Percentiles rank a stretch among this genome's conserved stretches.
Evolutionary conservation across 1,140 invertebrate genomes (phyloP).

Genomic region (Manduca sexta): DNA sequence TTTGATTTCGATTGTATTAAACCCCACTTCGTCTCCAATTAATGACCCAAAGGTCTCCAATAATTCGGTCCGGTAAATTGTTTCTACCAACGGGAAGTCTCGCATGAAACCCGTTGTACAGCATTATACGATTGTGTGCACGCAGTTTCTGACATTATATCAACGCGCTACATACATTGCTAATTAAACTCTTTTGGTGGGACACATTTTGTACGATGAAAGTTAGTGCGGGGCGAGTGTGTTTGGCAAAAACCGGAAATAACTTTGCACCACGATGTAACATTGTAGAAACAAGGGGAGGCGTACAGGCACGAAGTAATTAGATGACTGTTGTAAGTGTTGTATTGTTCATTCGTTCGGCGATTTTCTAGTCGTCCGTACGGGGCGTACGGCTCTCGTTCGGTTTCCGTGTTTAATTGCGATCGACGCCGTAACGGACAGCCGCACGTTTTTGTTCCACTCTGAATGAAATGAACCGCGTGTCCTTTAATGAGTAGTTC

Average conservation of each 20-base stretch:
- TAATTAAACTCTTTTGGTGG: too few relatives aligned
- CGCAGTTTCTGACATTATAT: too few relatives aligned
- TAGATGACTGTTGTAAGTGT: slow-evolving; percentile 43
- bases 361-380: slow-evolving; percentile 58
- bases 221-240: background rate
- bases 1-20: slow-evolving; percentile 69
- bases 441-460: slow-evolving; percentile 54
- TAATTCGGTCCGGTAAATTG: slow-evolving; percentile 17
- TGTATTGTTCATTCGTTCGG: slow-evolving; percentile 59
- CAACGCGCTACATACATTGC: too few relatives aligned
- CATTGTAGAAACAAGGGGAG: slow-evolving; percentile 38
- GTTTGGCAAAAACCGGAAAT: slow-evolving; percentile 51
- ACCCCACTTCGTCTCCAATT: slow-evolving; percentile 52
- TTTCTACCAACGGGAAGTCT: background rate
- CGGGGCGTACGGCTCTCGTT: slow-evolving; percentile 41
- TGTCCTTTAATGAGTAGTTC: slow-evolving; percentile 51
- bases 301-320: slow-evolving; percentile 55
- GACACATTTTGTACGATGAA: too few relatives aligned
- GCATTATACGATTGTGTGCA: too few relatives aligned
- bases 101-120: too few relatives aligned
- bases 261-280: slow-evolving; percentile 43
- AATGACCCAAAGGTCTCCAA: slow-evolving; percentile 57
- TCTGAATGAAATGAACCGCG: slow-evolving; percentile 52
- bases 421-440: slow-evolving; percentile 55
- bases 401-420: slow-evolving; percentile 56